phyloP scores from a whole-genome alignment of 2,113 vertebrate species.

The Coracopsis vasa region DNA sequence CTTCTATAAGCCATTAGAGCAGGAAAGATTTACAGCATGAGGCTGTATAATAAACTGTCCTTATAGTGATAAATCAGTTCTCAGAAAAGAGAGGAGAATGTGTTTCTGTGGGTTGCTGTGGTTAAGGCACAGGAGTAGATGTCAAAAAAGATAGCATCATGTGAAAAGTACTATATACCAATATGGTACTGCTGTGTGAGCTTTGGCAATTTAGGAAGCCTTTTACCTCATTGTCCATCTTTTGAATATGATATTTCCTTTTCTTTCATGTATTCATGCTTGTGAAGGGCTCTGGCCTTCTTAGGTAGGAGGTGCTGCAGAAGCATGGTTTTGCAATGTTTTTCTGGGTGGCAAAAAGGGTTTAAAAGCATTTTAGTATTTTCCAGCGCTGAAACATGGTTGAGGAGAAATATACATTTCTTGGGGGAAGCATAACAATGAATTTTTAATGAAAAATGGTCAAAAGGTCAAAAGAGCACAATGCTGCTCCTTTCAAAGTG shows the following conservation, averaged over 20 bases:
- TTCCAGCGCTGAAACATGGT: background rate
- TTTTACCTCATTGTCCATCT: background rate
- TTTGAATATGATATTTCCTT: background rate
- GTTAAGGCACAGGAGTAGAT: background rate
- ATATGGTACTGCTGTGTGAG: background rate
- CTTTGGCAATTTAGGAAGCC: background rate
- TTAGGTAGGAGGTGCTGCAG: background rate
- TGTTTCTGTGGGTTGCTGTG: background rate
- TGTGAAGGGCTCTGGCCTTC: background rate
- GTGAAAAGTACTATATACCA: background rate
- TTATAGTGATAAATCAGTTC: constrained; percentile 33
- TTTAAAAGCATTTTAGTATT: background rate
- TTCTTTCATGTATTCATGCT: background rate
- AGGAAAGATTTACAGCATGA: constrained; percentile 40
- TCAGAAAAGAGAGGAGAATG: background rate
- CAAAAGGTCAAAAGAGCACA: constrained; percentile 30
- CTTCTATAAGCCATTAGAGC: constrained; percentile 42
- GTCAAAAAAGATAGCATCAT: background rate
- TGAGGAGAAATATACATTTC: background rate
- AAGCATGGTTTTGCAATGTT: background rate
- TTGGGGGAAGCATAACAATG: background rate
- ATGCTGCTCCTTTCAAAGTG: background rate
- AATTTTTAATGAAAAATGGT: constrained; percentile 1
- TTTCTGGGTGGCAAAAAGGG: background rate
- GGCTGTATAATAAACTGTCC: constrained; percentile 19